Evolutionary conservation across 2,888 invertebrate genomes (phyloP), one percentile per base, ranked within the genome.

Genomic region (Lasioglossum villosulum): DNA sequence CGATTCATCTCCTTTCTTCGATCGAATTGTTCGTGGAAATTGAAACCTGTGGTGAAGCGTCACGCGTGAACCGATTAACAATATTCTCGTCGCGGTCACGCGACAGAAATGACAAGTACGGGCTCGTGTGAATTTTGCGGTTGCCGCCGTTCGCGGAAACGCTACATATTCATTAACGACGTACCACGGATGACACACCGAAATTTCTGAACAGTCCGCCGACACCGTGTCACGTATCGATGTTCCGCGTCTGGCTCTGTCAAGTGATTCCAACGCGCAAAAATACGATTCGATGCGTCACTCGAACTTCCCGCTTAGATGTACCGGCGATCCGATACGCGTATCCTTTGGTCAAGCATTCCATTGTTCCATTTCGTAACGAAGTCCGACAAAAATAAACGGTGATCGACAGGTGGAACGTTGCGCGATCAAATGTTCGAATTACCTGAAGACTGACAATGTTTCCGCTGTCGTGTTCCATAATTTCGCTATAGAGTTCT

Each of bases 151-250:
- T 87, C 88, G 19, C 19, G 56, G 85, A 86, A 88, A 68, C 71
- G 71, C 63, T 88, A 76, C 82, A 86, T 89, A 88, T 89, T 89
- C 89, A 88, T 87, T 72, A 75, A 70, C 52, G 34, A 71, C 30
- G 75, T 39, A 30, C 30, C 74, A n/a, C 39, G 77, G 72, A 79
- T 86, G 78, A 42, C 81, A 73, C 59, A 80, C 48, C 68, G 68
- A 74, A 82, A 79, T 75, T 77, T 78, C 66, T 19, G 52, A 75
- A 70, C 70, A 14, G 19, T n/a, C 23, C 70, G 39, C 37, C 70
- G 70, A 39, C 70, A 23, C 12, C 39, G 56, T 34, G 45, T 30
- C 73, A 16, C 82, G 78, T 82, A 82, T 71, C 71, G 56, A 73
- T 68, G 75, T 27, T 45, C 74, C n/a, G 48, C 56, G 66, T 19